Evolutionary conservation across 1,140 invertebrate genomes (phyloP).

Genomic region (Asobara japonica): DNA sequence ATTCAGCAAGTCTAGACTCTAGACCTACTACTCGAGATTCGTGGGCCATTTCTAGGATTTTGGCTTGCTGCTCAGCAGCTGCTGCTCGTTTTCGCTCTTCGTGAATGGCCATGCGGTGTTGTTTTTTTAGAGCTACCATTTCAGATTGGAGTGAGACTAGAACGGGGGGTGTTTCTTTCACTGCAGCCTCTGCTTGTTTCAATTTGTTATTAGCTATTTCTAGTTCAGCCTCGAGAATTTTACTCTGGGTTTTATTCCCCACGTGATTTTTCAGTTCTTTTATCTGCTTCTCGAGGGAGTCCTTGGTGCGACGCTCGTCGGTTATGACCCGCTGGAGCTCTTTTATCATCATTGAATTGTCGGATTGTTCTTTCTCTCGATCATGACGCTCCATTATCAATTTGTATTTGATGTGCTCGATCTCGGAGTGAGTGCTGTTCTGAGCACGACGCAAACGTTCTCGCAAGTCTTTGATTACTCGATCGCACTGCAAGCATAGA

Average conservation of each 20-base stretch:
- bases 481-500: constrained; percentile 71
- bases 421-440: constrained; percentile 69
- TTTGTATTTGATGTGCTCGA: constrained; percentile 77
- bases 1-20: constrained; percentile 81
- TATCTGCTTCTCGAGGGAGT: constrained; percentile 71
- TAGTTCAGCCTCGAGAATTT: constrained; percentile 72
- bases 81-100: constrained; percentile 75
- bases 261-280: constrained; percentile 66
- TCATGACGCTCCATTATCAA: constrained; percentile 80
- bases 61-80: constrained; percentile 75
- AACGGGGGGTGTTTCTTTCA: constrained; percentile 72
- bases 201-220: constrained; percentile 73
- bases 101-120: constrained; percentile 73
- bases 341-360: constrained; percentile 76
- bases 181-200: constrained; percentile 69
- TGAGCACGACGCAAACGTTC: constrained; percentile 71
- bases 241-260: constrained; percentile 67
- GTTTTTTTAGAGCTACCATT: constrained; percentile 76
- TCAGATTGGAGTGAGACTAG: constrained; percentile 77
- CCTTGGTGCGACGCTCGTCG: constrained; percentile 71
- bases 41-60: constrained; percentile 73
- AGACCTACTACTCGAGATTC: constrained; percentile 81
- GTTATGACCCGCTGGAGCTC: constrained; percentile 75
- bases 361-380: constrained; percentile 79
- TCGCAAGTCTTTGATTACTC: constrained; percentile 71